Evolutionary conservation across 1,140 invertebrate genomes (phyloP).

Genomic region (Brachionus calyciflorus): DNA sequence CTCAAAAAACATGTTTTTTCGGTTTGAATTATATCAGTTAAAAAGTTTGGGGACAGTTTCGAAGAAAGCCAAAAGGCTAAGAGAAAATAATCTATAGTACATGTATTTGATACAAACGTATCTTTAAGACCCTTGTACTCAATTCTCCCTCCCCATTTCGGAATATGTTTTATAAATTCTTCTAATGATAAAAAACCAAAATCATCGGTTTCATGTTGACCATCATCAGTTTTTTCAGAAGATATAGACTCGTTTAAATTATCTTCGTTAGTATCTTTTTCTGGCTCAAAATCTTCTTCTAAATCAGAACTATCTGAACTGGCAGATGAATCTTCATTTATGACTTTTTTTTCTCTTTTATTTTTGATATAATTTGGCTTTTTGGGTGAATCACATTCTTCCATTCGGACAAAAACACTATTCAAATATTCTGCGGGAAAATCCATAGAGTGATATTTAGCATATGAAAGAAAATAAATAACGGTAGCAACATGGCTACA

Average conservation of each 20-base stretch:
- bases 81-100: slow-evolving; percentile 1
- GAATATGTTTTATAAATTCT: slow-evolving; percentile 8
- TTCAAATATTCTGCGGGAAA: background rate
- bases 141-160: background rate
- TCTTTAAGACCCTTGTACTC: slow-evolving; percentile 1
- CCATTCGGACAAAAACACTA: background rate
- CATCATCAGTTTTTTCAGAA: background rate
- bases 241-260: background rate
- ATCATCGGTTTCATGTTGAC: too few relatives aligned
- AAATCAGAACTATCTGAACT: background rate
- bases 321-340: background rate
- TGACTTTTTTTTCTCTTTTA: background rate
- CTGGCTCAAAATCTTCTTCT: background rate
- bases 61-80: background rate
- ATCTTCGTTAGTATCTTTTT: background rate
- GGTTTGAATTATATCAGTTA: background rate
- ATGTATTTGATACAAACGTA: background rate
- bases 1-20: background rate
- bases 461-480: background rate
- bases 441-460: background rate
- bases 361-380: background rate
- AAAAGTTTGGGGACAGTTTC: background rate
- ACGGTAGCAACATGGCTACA: slow-evolving; percentile 2
- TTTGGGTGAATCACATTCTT: background rate
- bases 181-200: background rate